Conservation (phyloP, 1,140 invertebrate genomes). For the Euura saliciscinereae region DNA sequence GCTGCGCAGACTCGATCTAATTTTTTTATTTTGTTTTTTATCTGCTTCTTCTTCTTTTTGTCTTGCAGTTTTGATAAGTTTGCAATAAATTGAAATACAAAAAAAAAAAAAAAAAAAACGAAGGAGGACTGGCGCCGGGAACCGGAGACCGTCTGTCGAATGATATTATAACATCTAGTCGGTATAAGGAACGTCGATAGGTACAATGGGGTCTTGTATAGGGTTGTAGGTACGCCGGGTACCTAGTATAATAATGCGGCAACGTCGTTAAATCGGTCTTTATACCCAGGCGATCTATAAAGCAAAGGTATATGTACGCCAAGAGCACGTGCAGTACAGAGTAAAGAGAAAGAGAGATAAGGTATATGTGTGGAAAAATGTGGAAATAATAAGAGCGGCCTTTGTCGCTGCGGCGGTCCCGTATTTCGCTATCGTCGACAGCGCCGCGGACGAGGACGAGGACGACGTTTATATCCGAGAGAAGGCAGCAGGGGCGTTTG, state of each 20-base stretch:
- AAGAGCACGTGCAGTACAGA: too few relatives aligned
- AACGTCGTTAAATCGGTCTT: conserved; percentile 7
- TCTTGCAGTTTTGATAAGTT: too few relatives aligned
- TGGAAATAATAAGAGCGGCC: conserved; percentile 2
- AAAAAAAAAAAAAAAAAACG: conserved; percentile 4
- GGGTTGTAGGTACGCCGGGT: too few relatives aligned
- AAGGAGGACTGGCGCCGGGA: too few relatives aligned
- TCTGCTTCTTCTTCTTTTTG: too few relatives aligned
- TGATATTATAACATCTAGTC: not conserved
- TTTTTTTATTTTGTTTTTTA: too few relatives aligned
- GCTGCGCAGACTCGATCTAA: too few relatives aligned
- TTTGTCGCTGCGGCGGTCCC: conserved; percentile 5
- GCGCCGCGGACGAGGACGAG: not conserved
- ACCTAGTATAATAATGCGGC: not conserved
- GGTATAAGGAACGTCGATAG: too few relatives aligned
- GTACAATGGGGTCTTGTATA: too few relatives aligned
- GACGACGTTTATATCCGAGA: not conserved
- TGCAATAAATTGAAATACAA: not conserved
- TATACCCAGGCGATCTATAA: conserved; percentile 1
- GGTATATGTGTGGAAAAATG: not conserved
- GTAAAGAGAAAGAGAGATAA: too few relatives aligned
- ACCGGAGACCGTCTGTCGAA: not conserved
- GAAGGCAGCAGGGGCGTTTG: conserved; percentile 24
- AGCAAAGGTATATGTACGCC: not conserved
- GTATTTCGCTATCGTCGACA: conserved; percentile 7